Evolutionary conservation across 2,113 vertebrate genomes (phyloP).

Genomic region (Chamaetylas fuelleborni): DNA sequence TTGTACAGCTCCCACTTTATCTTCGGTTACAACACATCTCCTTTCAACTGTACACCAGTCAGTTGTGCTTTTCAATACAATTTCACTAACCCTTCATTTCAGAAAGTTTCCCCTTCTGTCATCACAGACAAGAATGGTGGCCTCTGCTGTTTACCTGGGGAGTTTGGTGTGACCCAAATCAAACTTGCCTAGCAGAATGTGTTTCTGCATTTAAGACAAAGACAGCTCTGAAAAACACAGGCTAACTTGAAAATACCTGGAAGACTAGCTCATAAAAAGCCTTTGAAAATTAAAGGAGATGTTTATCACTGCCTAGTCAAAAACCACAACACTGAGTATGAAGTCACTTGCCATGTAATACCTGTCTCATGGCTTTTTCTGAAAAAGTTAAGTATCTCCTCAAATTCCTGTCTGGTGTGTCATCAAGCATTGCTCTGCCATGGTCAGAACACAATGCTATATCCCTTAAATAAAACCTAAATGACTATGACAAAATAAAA

Average conservation of each 20-base stretch:
- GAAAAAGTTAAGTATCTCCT: background rate
- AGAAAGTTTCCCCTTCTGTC: background rate
- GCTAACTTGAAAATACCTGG: background rate
- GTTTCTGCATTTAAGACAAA: slow-evolving; percentile 29
- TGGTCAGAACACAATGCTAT: background rate
- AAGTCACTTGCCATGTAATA: background rate
- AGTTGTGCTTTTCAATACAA: background rate
- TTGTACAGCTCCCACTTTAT: slow-evolving; percentile 56
- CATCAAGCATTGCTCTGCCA: background rate
- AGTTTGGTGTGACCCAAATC: background rate
- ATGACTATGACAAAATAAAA: background rate
- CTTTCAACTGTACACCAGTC: slow-evolving; percentile 18
- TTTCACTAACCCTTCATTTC: background rate
- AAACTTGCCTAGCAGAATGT: background rate
- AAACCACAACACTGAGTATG: background rate
- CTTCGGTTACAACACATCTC: slow-evolving; percentile 52
- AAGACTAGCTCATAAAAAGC: background rate
- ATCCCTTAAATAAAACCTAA: slow-evolving; percentile 4
- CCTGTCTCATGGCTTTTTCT: background rate
- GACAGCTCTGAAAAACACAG: background rate
- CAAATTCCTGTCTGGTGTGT: background rate
- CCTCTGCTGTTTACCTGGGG: background rate
- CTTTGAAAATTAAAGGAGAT: background rate
- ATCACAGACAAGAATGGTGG: background rate
- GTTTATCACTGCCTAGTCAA: background rate